phyloP scores from a whole-genome alignment of 2,888 invertebrate species.

The Mystacides longicornis region DNA sequence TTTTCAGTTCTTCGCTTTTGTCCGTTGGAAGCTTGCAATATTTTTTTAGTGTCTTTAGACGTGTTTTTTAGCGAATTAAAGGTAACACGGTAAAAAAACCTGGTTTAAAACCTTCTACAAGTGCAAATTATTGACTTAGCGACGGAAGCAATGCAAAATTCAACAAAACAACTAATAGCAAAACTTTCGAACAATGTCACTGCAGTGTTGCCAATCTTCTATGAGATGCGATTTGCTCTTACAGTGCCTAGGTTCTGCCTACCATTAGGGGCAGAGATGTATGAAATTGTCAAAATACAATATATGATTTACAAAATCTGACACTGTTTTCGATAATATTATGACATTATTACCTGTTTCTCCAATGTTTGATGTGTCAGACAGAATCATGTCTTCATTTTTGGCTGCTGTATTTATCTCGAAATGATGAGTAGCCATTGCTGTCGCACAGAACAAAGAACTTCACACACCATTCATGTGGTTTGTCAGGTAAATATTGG shows the following conservation, averaged over 20 bases:
- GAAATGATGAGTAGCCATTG: slow-evolving; percentile 26
- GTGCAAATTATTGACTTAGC: no score
- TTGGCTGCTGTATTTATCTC: slow-evolving; percentile 12
- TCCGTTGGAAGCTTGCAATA: not conserved
- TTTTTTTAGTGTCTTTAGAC: no score
- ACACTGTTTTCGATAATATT: slow-evolving; percentile 14
- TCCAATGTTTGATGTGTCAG: slow-evolving; percentile 23
- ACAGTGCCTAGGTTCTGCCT: not conserved
- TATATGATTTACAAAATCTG: slow-evolving; percentile 5
- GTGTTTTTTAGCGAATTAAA: no score
- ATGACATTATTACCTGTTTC: slow-evolving; percentile 24
- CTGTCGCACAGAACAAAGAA: slow-evolving; percentile 27
- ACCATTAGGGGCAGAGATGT: slow-evolving; percentile 1
- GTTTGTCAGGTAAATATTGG: slow-evolving; percentile 28
- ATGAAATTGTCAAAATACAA: slow-evolving; percentile 3
- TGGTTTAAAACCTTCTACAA: no score
- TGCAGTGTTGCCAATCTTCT: no score
- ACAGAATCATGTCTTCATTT: slow-evolving; percentile 22
- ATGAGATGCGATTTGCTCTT: not conserved
- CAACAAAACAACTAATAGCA: no score
- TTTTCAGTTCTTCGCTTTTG: slow-evolving; percentile 3
- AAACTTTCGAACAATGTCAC: no score
- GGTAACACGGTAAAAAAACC: no score
- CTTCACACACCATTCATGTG: slow-evolving; percentile 26
- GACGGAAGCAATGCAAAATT: no score